phyloP scores from a whole-genome alignment of 2,888 invertebrate genomes.

The Atethmia centrago region DNA sequence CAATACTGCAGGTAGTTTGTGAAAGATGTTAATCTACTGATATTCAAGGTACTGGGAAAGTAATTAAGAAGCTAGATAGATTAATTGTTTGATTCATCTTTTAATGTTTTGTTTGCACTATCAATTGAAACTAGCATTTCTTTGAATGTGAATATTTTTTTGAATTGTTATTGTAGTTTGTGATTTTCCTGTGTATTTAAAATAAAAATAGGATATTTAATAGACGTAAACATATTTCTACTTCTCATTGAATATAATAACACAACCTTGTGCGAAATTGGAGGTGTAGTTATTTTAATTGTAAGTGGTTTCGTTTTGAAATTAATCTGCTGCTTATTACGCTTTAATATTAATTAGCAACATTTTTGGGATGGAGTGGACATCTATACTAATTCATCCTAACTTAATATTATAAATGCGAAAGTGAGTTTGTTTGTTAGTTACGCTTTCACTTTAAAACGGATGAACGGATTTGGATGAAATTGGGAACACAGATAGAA shows the following conservation, averaged over 20 bases:
- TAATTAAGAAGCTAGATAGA: background rate
- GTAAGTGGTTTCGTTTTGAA: slow-evolving; percentile 27
- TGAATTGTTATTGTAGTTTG: slow-evolving; percentile 1
- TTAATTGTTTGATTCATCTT: background rate
- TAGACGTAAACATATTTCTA: slow-evolving; percentile 31
- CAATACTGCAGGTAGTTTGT: background rate
- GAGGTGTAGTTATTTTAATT: slow-evolving; percentile 33
- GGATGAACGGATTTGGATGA: background rate
- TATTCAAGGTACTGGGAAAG: background rate
- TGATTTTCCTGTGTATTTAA: slow-evolving; percentile 16
- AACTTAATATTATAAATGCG: background rate
- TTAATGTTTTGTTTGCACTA: background rate
- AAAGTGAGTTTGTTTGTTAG: background rate
- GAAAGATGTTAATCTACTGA: background rate
- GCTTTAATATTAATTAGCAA: background rate
- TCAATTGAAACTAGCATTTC: background rate
- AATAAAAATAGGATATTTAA: slow-evolving; percentile 45
- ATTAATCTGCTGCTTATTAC: background rate
- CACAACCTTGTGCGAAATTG: slow-evolving; percentile 43
- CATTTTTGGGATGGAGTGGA: background rate
- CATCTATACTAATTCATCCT: background rate
- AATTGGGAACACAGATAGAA: background rate
- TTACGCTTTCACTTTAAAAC: background rate
- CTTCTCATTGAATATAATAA: slow-evolving; percentile 32
- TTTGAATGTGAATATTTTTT: slow-evolving; percentile 9